Evolutionary conservation across 2,888 invertebrate species (phyloP).

Genomic region (Caenorhabditis wallacei): DNA sequence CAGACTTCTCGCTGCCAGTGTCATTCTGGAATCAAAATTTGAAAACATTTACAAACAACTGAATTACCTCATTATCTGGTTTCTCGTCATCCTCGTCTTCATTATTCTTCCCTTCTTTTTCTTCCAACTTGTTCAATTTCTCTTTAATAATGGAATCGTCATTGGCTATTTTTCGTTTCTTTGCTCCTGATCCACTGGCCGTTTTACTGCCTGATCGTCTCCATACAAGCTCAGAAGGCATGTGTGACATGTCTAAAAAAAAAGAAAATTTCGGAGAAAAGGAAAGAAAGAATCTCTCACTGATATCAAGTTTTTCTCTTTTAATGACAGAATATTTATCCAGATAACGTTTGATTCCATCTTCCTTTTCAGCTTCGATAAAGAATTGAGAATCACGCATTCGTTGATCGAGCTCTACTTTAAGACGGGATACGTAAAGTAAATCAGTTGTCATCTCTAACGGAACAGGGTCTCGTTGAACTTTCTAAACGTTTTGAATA

Average conservation of each 20-base stretch:
- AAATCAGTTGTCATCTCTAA: conserved; percentile 74
- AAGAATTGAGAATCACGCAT: conserved; percentile 79
- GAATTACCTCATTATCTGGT: conserved; percentile 38
- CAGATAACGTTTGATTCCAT: conserved; percentile 79
- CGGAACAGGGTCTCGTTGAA: conserved; percentile 70
- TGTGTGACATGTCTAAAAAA: conserved; percentile 65
- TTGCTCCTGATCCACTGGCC: conserved; percentile 39
- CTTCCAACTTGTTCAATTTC: conserved; percentile 70
- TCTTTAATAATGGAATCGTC: conserved; percentile 55
- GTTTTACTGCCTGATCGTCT: conserved; percentile 15
- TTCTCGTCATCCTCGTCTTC: conserved; percentile 66
- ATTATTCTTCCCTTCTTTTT: conserved; percentile 64
- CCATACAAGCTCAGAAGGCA: conserved; percentile 70
- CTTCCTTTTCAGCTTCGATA: conserved; percentile 70
- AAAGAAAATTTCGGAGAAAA: neutral
- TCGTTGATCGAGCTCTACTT: conserved; percentile 68
- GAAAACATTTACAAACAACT: neutral
- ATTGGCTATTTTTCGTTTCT: conserved; percentile 60
- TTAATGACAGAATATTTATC: conserved; percentile 76
- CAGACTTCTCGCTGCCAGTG: conserved; percentile 67
- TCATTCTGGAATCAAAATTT: conserved; percentile 58
- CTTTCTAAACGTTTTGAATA: conserved; percentile 64
- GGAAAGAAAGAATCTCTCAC: conserved; percentile 51
- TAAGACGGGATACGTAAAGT: conserved; percentile 76
- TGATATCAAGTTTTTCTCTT: conserved; percentile 69